These are phyloP conservation scores for Dermochelys coriacea DNA, from an alignment of 2,797 vertebrate genomes.

Conservation along the genomic window DNA sequence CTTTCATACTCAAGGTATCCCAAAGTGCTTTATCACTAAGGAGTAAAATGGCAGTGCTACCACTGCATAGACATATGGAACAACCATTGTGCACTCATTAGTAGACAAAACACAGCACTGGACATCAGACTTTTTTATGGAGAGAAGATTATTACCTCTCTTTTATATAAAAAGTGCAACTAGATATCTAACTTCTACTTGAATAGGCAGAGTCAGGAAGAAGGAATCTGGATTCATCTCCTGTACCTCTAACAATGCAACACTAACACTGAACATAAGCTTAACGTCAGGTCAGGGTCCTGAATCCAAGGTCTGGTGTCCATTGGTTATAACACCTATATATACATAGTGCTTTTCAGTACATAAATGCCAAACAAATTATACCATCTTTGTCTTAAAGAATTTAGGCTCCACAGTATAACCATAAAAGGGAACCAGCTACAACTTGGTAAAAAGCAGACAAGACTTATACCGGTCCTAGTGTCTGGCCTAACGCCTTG, in stretches of 20 bases:
- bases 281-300: background rate
- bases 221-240: background rate
- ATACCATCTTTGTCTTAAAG: background rate
- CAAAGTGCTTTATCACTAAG: constrained; percentile 59
- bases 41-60: constrained; percentile 41
- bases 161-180: constrained; percentile 18
- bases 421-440: background rate
- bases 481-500: background rate
- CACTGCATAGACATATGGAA: background rate
- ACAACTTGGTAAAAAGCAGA: constrained; percentile 19
- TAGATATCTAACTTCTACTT: background rate
- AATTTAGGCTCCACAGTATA: background rate
- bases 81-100: constrained; percentile 13
- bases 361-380: background rate
- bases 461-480: background rate
- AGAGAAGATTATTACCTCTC: constrained; percentile 18
- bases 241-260: background rate
- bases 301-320: background rate
- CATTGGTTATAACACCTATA: background rate
- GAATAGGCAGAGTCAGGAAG: background rate
- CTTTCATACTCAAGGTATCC: constrained; percentile 33
- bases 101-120: constrained; percentile 35
- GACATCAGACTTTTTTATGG: constrained; percentile 32
- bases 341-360: background rate
- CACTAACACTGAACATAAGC: background rate